Evolutionary conservation across 1,140 invertebrate genomes (phyloP).

Genomic region (Whitmania pigra): DNA sequence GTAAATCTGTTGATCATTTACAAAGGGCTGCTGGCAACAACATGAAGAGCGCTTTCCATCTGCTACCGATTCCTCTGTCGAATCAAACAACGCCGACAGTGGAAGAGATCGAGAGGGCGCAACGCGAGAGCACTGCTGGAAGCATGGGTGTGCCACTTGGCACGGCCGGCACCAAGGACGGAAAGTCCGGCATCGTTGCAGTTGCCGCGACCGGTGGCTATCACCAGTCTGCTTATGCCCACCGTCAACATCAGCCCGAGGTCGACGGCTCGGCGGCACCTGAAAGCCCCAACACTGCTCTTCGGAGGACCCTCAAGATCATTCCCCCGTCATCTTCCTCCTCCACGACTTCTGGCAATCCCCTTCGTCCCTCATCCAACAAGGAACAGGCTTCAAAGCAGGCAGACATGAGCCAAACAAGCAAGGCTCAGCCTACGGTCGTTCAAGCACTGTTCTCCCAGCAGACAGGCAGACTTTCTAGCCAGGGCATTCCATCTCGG

Average conservation of each 20-base stretch:
- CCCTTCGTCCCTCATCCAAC: too few species aligned
- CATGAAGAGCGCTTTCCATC: neutral
- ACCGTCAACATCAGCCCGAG: neutral
- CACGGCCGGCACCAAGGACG: neutral
- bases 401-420: neutral
- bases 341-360: too few species aligned
- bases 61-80: neutral
- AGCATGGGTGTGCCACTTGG: neutral
- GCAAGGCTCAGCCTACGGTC: neutral
- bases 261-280: neutral
- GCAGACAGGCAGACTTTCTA: too few species aligned
- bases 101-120: constrained; percentile 3
- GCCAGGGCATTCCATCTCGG: too few species aligned
- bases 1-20: too few species aligned
- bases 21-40: too few species aligned
- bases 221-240: neutral
- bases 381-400: too few species aligned
- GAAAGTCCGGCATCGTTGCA: neutral
- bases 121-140: neutral
- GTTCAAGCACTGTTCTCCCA: too few species aligned
- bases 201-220: neutral
- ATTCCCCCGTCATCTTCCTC: neutral
- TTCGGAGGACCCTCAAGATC: constrained; percentile 19
- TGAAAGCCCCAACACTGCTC: constrained; percentile 21
- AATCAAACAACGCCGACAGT: neutral